These are phyloP conservation scores for Xenopus petersii DNA, from an alignment of 2,797 vertebrate genomes.

Conservation along the genomic window DNA sequence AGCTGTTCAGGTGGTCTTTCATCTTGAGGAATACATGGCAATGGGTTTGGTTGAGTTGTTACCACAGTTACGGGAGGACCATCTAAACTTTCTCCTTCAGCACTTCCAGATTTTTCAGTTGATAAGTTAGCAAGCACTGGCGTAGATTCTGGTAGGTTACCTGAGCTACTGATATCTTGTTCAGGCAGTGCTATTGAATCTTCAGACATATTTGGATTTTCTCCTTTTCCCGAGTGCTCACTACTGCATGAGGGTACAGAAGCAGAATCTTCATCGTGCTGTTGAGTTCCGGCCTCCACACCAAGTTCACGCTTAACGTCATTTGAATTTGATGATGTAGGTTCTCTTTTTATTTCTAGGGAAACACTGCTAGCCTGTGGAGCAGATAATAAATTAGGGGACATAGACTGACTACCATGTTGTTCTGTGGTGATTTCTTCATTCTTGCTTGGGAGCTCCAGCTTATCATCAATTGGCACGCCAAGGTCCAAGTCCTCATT, in stretches of 20 bases:
- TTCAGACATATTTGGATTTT: constrained; percentile 56
- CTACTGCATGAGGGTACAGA: constrained; percentile 51
- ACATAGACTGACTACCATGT: constrained; percentile 40
- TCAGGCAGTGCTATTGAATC: constrained; percentile 55
- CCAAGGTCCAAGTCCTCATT: constrained; percentile 91
- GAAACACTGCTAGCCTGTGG: constrained; percentile 57
- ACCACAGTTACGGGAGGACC: constrained; percentile 73
- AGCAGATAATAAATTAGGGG: constrained; percentile 52
- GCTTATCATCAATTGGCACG: constrained; percentile 87
- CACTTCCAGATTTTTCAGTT: constrained; percentile 76
- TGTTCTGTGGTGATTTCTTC: constrained; percentile 65
- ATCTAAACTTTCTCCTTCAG: constrained; percentile 69
- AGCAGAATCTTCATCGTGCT: constrained; percentile 68
- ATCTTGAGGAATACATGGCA: constrained; percentile 60
- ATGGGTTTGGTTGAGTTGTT: constrained; percentile 60
- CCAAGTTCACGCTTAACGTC: constrained; percentile 57
- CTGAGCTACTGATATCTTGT: constrained; percentile 62
- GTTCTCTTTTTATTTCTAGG: constrained; percentile 69
- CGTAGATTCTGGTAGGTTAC: constrained; percentile 75
- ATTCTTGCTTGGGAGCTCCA: constrained; percentile 67
- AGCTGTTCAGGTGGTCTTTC: constrained; percentile 66
- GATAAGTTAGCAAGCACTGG: constrained; percentile 89
- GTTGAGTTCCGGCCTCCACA: constrained; percentile 55
- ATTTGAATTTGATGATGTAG: constrained; percentile 62
- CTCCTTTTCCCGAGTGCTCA: constrained; percentile 57